These are phyloP conservation scores for Nautilus pompilius DNA, from an alignment of 1,140 invertebrate genomes.

Conservation along the genomic window DNA sequence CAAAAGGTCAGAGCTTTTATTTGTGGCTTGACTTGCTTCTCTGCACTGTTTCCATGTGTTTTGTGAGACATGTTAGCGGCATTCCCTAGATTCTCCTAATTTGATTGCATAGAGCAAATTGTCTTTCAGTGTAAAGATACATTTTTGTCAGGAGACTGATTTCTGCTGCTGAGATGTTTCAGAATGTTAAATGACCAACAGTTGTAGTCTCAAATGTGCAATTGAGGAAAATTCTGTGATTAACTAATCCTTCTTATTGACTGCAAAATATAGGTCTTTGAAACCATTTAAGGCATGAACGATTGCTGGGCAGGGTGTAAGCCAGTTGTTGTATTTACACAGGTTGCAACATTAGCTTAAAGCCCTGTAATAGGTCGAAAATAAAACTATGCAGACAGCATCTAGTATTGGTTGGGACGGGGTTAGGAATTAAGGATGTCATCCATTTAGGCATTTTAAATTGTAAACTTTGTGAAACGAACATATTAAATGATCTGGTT, in stretches of 20 bases:
- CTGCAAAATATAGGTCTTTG: too few species aligned
- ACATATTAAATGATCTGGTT: not conserved
- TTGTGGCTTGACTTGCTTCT: not conserved
- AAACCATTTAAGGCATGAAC: too few species aligned
- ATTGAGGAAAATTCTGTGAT: too few species aligned
- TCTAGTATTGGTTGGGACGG: not conserved
- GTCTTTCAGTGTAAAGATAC: not conserved
- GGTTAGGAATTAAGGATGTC: not conserved
- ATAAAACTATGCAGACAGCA: not conserved
- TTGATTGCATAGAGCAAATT: not conserved
- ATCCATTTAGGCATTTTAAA: not conserved
- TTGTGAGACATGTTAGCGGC: not conserved
- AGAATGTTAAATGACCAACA: not conserved
- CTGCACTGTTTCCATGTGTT: not conserved
- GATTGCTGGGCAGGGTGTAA: too few species aligned
- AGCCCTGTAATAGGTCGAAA: too few species aligned
- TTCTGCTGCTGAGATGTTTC: not conserved
- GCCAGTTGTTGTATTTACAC: too few species aligned
- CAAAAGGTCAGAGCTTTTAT: constrained; percentile 57
- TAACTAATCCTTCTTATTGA: too few species aligned
- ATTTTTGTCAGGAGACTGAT: not conserved
- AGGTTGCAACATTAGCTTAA: too few species aligned
- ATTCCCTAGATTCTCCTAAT: not conserved
- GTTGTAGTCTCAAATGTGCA: not conserved
- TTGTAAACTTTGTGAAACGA: not conserved